phyloP scores from a whole-genome alignment of 1,140 invertebrate species.

The Drosophila triauraria region DNA sequence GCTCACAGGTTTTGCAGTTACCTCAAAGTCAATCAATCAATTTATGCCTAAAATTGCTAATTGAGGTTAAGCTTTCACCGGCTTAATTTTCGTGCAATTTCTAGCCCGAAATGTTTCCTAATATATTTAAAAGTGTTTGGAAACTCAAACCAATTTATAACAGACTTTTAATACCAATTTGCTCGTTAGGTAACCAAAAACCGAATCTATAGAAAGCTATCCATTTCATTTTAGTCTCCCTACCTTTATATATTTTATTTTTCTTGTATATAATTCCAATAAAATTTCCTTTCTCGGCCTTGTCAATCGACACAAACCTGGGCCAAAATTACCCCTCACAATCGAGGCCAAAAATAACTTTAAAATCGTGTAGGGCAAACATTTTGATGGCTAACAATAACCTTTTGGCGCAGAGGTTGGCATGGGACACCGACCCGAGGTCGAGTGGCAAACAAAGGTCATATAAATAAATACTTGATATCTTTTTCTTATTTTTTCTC shows the following conservation, averaged over 20 bases:
- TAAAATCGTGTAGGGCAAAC: slow-evolving; percentile 51
- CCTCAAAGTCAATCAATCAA: too few relatives aligned
- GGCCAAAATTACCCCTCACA: slow-evolving; percentile 22
- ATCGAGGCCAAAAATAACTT: slow-evolving; percentile 37
- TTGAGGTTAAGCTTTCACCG: not conserved
- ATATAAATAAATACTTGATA: slow-evolving; percentile 83
- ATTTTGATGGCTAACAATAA: slow-evolving; percentile 64
- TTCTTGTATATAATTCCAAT: not conserved
- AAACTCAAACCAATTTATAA: not conserved
- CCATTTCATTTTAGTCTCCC: slow-evolving; percentile 1
- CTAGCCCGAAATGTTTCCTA: too few relatives aligned
- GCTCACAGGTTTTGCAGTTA: too few relatives aligned
- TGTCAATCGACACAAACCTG: slow-evolving; percentile 7
- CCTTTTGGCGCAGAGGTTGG: not conserved
- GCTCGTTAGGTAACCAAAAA: not conserved
- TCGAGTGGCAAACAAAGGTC: slow-evolving; percentile 71
- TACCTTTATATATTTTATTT: not conserved
- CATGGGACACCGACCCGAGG: slow-evolving; percentile 51
- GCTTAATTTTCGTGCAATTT: too few relatives aligned
- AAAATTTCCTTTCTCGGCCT: not conserved
- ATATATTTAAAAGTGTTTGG: too few relatives aligned
- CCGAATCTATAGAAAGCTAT: not conserved
- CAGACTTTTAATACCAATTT: not conserved
- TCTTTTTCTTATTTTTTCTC: slow-evolving; percentile 56
- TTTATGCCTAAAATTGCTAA: too few relatives aligned